Evolutionary conservation across 1,140 invertebrate species (phyloP).

Genomic region (Tigriopus japonicus): DNA sequence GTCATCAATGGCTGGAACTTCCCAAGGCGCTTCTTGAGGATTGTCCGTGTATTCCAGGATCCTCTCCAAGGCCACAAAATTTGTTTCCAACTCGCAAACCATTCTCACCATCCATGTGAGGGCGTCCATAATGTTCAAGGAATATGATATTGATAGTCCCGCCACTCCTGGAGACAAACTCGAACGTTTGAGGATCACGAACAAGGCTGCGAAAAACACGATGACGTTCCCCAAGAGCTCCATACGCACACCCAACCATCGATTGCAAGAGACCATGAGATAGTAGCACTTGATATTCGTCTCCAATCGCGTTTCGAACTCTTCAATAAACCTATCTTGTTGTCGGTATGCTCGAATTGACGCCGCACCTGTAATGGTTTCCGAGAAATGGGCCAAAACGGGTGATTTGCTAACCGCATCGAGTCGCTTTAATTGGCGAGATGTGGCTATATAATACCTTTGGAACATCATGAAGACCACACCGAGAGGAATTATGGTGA

Average conservation of each 20-base stretch:
- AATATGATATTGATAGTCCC: constrained; percentile 73
- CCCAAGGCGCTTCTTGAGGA: constrained; percentile 41
- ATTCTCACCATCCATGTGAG: constrained; percentile 40
- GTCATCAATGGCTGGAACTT: constrained; percentile 36
- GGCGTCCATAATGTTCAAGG: constrained; percentile 44
- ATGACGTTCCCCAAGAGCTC: constrained; percentile 84
- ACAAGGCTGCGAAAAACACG: constrained; percentile 68
- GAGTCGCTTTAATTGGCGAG: constrained; percentile 15
- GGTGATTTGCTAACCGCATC: constrained; percentile 24
- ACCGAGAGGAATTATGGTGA: constrained; percentile 11
- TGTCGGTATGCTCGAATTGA: constrained; percentile 38
- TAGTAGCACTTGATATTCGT: constrained; percentile 72
- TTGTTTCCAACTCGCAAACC: constrained; percentile 40
- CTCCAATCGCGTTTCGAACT: constrained; percentile 65
- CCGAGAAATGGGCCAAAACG: constrained; percentile 33
- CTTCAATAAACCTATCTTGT: constrained; percentile 49
- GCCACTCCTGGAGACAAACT: constrained; percentile 52
- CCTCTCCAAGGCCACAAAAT: constrained; percentile 42
- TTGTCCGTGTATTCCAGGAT: constrained; percentile 34
- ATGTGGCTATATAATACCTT: constrained; percentile 14
- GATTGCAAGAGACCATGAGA: constrained; percentile 63
- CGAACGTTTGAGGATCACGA: constrained; percentile 56
- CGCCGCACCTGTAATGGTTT: constrained; percentile 36
- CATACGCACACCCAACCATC: constrained; percentile 74
- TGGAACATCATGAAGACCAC: constrained; percentile 14